These are phyloP conservation scores for Hirtodrosophila cameraria DNA, from an alignment of 2,888 invertebrate genomes.

Conservation along the genomic window DNA sequence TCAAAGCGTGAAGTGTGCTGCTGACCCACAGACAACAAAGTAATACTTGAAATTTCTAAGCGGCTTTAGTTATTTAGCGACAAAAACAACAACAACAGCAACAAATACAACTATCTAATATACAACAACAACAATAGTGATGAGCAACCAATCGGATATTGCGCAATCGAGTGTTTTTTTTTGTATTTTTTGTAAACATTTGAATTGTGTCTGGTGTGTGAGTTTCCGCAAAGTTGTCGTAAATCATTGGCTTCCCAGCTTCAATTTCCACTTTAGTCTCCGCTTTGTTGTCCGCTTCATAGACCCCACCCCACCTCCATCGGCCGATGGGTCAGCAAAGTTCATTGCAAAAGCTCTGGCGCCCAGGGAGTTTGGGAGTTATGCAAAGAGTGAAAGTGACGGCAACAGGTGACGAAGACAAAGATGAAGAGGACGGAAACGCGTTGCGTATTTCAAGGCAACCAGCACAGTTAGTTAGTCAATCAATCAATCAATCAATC, in stretches of 20 bases:
- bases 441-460: conserved; percentile 64
- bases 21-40: conserved; percentile 49
- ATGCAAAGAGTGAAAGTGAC: conserved; percentile 69
- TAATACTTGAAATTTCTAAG: conserved; percentile 43
- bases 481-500: conserved; percentile 30
- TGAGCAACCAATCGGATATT: conserved; percentile 63
- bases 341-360: conserved; percentile 47
- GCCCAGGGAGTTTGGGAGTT: conserved; percentile 27
- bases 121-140: not conserved
- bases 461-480: conserved; percentile 39
- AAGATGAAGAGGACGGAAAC: conserved; percentile 49
- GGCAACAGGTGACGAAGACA: conserved; percentile 45
- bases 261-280: not conserved
- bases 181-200: conserved; percentile 28
- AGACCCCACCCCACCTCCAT: too few relatives aligned
- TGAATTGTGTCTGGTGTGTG: conserved; percentile 20
- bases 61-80: conserved; percentile 30
- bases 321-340: conserved; percentile 51
- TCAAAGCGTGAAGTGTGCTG: conserved; percentile 42
- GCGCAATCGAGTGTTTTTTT: conserved; percentile 52
- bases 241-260: not conserved
- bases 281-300: too few relatives aligned
- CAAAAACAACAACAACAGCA: conserved; percentile 14
- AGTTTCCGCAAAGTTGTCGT: conserved; percentile 57
- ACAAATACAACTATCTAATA: conserved; percentile 8